A percentile compares a stretch with the other conserved stretches of the same genome.
These are phyloP conservation scores for Alexandromys fortis DNA, from an alignment of 2,113 vertebrate species.

Conservation along the genomic window DNA sequence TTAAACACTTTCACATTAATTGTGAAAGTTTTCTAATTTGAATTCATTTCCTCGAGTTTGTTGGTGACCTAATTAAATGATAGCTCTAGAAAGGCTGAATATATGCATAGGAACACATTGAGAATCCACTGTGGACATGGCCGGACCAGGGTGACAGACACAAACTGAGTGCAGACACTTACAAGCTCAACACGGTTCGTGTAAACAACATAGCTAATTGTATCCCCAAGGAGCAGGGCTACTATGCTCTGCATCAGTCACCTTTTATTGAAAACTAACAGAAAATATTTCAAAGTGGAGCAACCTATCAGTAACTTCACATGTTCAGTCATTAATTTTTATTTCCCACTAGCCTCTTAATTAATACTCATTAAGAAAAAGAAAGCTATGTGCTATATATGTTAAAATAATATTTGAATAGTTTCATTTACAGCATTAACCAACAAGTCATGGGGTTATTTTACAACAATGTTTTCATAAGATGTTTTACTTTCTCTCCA, in stretches of 20 bases:
- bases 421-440: slow-evolving; percentile 24
- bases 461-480: slow-evolving; percentile 29
- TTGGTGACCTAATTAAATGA: slow-evolving; percentile 81
- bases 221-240: slow-evolving; percentile 43
- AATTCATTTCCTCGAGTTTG: slow-evolving; percentile 79
- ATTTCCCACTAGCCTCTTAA: neutral
- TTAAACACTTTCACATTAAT: slow-evolving; percentile 82
- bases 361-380: neutral
- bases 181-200: neutral
- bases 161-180: slow-evolving; percentile 56
- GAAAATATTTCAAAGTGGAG: slow-evolving; percentile 40
- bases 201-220: slow-evolving; percentile 69
- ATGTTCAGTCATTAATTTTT: slow-evolving; percentile 46
- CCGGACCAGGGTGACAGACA: slow-evolving; percentile 43
- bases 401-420: slow-evolving; percentile 28
- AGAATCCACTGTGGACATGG: slow-evolving; percentile 5
- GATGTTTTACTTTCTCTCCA: neutral
- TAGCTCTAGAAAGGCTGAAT: slow-evolving; percentile 67
- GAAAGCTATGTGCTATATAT: neutral
- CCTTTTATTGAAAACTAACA: slow-evolving; percentile 68
- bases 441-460: neutral
- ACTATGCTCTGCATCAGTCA: slow-evolving; percentile 31
- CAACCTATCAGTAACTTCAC: slow-evolving; percentile 32
- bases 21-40: slow-evolving; percentile 81
- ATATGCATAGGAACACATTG: slow-evolving; percentile 66